Base-by-base conservation (phyloP, 2,113 vertebrate genomes). In the Aptenodytes patagonicus region DNA sequence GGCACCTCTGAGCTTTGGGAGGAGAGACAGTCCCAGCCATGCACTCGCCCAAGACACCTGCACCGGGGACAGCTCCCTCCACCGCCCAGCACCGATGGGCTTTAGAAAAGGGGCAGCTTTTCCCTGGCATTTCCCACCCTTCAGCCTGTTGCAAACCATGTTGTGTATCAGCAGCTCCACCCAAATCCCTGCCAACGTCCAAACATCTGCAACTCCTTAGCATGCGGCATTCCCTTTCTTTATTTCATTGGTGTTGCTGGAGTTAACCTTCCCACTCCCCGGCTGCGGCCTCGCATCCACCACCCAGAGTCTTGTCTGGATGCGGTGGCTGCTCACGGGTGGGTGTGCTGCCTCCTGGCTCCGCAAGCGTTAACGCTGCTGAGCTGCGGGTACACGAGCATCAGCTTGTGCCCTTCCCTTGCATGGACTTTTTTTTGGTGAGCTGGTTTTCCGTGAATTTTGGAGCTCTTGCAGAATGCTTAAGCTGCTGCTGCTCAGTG, bases 201-300 rank as follows among this genome's bases (percentile, higher is more conserved):
- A 92, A 94, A 96, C 96, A 96, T 94, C 95, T 94, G 91, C 91
- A 95, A 66, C 52, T 80, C 87, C 69, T 97, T 96, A 97, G 89
- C 31, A 26, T 25, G 46, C 16, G 0, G 79, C 61, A 89, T 93
- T 97, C 90, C 68, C 87, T 85, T 62, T 40, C 79, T 83, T 79
- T 54, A 65, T 71, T 73, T 71, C 73, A 29, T 6, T 90, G 71
- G 54, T 54, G 72, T 29, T 77, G 62, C 80, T 95, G 90, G 79
- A 93, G 76, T 84, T 90, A 83, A 86, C 91, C 72, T 90, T 32
- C 32, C 68, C 11, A 1, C 28, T 86, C 72, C 79, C 60, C 2
- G 1, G 31, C 72, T 51, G 57, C 2, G 4, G 91, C 77, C 68
- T 75, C 10, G 4, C 42, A 83, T 22, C 68, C 55, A 64, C 52